A percentile compares a stretch with the other conserved stretches of the same genome.
phyloP scores from a whole-genome alignment of 2,888 invertebrate genomes.

The Dasysyrphus albostriatus region DNA sequence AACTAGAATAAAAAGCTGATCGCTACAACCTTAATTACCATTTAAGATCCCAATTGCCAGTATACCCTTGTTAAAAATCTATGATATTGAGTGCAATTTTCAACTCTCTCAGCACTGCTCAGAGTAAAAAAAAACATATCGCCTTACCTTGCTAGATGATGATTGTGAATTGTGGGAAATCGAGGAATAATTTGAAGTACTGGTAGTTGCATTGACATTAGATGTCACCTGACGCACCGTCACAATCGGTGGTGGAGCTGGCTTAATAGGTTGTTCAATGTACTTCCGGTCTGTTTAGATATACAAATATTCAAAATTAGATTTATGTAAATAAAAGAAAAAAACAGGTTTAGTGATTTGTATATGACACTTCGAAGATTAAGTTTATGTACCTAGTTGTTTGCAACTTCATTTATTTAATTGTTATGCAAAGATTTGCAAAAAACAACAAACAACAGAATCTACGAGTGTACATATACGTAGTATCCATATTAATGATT shows the following conservation, averaged over 20 bases:
- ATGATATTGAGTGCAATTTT: neutral
- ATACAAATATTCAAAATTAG: neutral
- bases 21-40: too few species aligned
- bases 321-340: neutral
- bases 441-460: neutral
- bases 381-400: neutral
- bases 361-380: neutral
- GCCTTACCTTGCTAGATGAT: slow-evolving; percentile 78
- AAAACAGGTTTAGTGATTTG: neutral
- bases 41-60: too few species aligned
- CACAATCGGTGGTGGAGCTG: slow-evolving; percentile 89
- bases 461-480: neutral
- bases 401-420: neutral
- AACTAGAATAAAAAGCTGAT: too few species aligned
- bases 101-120: neutral
- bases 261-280: slow-evolving; percentile 92
- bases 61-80: too few species aligned
- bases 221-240: slow-evolving; percentile 86
- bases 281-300: slow-evolving; percentile 88
- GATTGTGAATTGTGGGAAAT: slow-evolving; percentile 67
- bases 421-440: neutral
- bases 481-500: neutral
- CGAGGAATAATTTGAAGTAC: slow-evolving; percentile 76
- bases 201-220: slow-evolving; percentile 79
- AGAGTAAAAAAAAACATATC: neutral